phyloP scores from a whole-genome alignment of 2,113 vertebrate genomes.

The Pituophis catenifer region DNA sequence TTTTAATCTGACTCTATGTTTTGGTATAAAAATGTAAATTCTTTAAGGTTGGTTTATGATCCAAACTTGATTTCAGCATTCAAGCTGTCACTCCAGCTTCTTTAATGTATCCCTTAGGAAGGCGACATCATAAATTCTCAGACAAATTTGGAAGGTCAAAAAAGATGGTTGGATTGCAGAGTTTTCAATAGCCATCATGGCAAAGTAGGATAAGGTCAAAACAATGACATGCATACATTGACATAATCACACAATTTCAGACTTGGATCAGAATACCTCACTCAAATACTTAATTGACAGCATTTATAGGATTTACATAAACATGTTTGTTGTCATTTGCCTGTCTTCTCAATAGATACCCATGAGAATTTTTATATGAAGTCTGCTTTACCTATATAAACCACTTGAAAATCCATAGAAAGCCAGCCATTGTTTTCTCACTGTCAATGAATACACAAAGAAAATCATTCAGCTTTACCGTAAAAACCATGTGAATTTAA shows the following conservation, averaged over 20 bases:
- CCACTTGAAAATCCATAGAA: neutral
- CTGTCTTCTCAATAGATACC: neutral
- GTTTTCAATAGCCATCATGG: neutral
- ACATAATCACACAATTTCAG: neutral
- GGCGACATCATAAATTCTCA: neutral
- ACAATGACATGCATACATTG: neutral
- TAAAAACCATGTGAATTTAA: neutral
- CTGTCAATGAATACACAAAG: fast-evolving
- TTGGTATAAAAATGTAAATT: neutral
- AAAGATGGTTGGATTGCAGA: neutral
- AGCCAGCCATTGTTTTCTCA: fast-evolving
- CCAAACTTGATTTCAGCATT: neutral
- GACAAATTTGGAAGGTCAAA: neutral
- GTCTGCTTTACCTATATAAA: neutral
- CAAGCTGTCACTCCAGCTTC: neutral
- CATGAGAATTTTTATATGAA: neutral
- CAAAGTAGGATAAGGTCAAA: neutral
- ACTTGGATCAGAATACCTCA: neutral
- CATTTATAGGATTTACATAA: neutral
- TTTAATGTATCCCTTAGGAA: neutral
- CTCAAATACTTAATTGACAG: neutral
- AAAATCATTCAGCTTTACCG: neutral
- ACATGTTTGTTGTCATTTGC: neutral
- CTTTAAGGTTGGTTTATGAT: neutral
- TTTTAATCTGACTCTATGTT: neutral